These are phyloP conservation scores for Harpalus rubripes DNA, from an alignment of 2,888 invertebrate genomes.

Conservation along the genomic window DNA sequence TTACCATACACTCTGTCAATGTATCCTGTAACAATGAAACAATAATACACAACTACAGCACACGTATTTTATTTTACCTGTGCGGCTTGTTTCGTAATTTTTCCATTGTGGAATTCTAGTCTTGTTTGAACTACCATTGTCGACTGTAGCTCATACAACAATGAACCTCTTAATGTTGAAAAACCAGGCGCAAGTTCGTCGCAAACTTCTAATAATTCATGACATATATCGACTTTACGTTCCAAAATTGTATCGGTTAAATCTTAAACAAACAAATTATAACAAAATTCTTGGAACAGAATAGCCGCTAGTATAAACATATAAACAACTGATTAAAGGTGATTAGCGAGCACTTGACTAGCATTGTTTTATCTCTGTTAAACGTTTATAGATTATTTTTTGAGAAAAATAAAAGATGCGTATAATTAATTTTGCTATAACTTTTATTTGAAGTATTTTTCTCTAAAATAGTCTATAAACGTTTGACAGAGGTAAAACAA, in stretches of 20 bases:
- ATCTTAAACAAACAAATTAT: conserved; percentile 75
- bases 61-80: conserved; percentile 76
- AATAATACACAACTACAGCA: conserved; percentile 22
- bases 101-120: conserved; percentile 78
- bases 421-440: too few species aligned
- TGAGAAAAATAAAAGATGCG: too few species aligned
- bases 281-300: not conserved
- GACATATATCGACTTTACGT: conserved; percentile 83
- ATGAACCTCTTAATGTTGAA: conserved; percentile 82
- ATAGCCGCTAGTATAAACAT: too few species aligned
- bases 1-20: conserved; percentile 79
- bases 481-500: too few species aligned
- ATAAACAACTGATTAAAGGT: too few species aligned
- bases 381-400: too few species aligned
- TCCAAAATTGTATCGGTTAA: conserved; percentile 79
- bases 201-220: conserved; percentile 83
- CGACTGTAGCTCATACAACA: conserved; percentile 84
- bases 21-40: conserved; percentile 77
- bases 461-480: too few species aligned
- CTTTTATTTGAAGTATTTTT: too few species aligned
- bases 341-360: too few species aligned
- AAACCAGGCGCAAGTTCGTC: conserved; percentile 84
- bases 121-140: conserved; percentile 82
- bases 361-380: too few species aligned
- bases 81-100: conserved; percentile 79